These are phyloP conservation scores for Argyrosomus japonicus DNA, from an alignment of 2,113 vertebrate genomes.

Conservation along the genomic window DNA sequence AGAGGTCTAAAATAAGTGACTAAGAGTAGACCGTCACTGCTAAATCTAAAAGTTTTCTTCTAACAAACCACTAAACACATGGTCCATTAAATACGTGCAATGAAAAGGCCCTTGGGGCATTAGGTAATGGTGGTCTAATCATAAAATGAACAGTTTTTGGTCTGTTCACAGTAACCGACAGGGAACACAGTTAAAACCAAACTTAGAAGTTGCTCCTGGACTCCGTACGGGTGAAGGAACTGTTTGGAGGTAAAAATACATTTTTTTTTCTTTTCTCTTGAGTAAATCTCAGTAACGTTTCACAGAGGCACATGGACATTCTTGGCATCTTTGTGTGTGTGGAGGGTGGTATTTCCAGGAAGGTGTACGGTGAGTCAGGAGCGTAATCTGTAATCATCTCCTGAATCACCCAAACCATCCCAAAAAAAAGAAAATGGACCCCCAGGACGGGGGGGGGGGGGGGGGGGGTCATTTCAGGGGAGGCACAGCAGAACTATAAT, in stretches of 20 bases:
- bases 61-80: not conserved
- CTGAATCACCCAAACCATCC: conserved; percentile 60
- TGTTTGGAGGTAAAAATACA: not conserved
- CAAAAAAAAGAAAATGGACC: not conserved
- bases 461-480: not conserved
- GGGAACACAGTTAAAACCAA: not conserved
- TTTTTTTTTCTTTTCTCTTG: conserved; percentile 22
- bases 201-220: not conserved
- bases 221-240: not conserved
- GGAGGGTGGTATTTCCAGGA: conserved; percentile 74
- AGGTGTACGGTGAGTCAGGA: conserved; percentile 67
- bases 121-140: not conserved
- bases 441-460: not conserved
- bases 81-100: not conserved
- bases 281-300: conserved; percentile 25
- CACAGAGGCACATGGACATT: conserved; percentile 39
- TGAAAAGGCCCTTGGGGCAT: not conserved
- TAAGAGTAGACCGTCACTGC: not conserved
- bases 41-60: not conserved
- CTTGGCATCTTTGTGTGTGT: conserved; percentile 34
- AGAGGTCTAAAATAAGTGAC: not conserved
- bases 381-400: conserved; percentile 68
- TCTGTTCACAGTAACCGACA: not conserved
- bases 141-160: not conserved
- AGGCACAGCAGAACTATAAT: not conserved